These are phyloP conservation scores for Blastobasis lacticolella DNA, from an alignment of 2,888 invertebrate genomes.

Conservation along the genomic window DNA sequence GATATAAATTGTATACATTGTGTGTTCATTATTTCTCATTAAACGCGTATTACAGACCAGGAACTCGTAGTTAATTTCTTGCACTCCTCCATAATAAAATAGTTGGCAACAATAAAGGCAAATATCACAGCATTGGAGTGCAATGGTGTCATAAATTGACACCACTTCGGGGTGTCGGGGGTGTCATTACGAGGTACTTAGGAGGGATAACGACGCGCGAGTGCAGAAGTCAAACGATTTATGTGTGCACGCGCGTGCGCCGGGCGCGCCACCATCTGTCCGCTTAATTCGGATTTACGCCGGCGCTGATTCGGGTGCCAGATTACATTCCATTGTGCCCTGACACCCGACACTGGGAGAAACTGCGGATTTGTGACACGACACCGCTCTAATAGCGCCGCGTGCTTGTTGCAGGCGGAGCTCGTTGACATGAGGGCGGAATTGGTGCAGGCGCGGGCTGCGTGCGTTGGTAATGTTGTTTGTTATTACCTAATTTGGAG, in stretches of 20 bases:
- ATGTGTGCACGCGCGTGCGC: conserved; percentile 34
- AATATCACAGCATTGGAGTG: too few species aligned
- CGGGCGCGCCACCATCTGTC: conserved; percentile 31
- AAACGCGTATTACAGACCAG: too few species aligned
- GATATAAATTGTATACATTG: too few species aligned
- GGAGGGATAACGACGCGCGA: neutral
- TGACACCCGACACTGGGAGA: conserved; percentile 41
- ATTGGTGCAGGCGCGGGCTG: conserved; percentile 79
- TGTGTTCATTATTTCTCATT: too few species aligned
- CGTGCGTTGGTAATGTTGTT: conserved; percentile 40
- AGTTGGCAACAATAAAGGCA: too few species aligned
- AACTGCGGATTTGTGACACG: conserved; percentile 41
- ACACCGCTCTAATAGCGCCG: conserved; percentile 17
- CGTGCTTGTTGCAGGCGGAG: conserved; percentile 78
- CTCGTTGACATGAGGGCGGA: conserved; percentile 83
- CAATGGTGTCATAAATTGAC: too few species aligned
- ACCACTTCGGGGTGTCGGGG: neutral
- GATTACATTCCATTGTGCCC: conserved; percentile 52
- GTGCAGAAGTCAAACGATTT: conserved; percentile 49
- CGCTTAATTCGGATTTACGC: conserved; percentile 56
- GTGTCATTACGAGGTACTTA: neutral
- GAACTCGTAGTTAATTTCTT: too few species aligned
- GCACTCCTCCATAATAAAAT: too few species aligned
- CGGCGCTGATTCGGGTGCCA: conserved; percentile 37
- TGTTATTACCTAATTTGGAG: neutral